Base-by-base conservation (phyloP, 2,113 vertebrate species). In the Erinaceus europaeus region DNA sequence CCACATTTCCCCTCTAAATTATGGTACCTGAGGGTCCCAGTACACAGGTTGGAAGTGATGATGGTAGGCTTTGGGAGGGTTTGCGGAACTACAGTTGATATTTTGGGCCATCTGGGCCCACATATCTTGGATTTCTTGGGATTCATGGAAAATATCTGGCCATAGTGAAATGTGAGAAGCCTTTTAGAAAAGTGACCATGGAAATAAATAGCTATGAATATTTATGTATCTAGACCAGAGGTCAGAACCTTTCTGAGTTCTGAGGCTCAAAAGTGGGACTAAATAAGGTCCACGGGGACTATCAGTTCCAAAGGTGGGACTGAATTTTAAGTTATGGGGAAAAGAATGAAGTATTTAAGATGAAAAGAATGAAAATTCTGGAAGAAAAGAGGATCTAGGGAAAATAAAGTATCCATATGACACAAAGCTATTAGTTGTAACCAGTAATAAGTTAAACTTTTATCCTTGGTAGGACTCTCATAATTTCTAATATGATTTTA, bases 1-100 rank as follows among this genome's bases (percentile, higher is more conserved):
- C 82, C 94, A 96, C 71, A 86, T 94, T 96, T 94, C 32, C 32
- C 67, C 62, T 84, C 71, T 88, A 85, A 94, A 86, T 94, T 89
- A 85, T 55, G 55, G 44, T 90, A 59, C 44, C 75, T 64, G 46
- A 52, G 82, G 50, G 89, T 89, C 91, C 27, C 65, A 44, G 36
- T 59, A 53, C 29, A 67, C 18, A 53, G 67, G 25, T 46, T 18
- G 15, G 84, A 90, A 84, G 81, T 72, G 67, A 87, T n/a, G 20
- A 68, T 62, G 61, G 65, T 78, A 29, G 44, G 59, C 8, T 91
- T 69, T 59, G 61, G 62, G 55, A 67, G 50, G 40, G 36, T 44
- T 55, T 72, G 55, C 83, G 78, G 64, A 71, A 44, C 67, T 79
- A 46, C 61, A 40, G 48, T 82, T 90, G 84, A 82, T 67, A 87